Conservation (phyloP, 2,113 vertebrate species). For the Thalassoma bifasciatum region DNA sequence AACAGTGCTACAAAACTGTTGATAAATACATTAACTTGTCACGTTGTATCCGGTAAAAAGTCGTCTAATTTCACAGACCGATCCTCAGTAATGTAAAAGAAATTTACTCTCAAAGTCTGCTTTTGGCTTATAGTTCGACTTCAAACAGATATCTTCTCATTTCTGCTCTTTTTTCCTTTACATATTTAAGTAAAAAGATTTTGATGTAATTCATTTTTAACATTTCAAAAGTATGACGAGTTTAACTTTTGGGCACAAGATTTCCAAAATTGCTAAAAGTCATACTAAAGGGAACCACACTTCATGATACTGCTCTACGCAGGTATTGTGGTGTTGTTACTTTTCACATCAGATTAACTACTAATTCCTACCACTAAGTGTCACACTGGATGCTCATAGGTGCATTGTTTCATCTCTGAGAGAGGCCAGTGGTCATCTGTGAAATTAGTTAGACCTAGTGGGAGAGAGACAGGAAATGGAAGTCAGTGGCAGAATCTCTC, state of each 20-base stretch:
- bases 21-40: too few relatives aligned
- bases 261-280: not conserved
- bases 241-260: not conserved
- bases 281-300: not conserved
- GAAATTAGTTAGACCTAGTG: constrained; percentile 76
- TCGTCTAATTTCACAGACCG: too few relatives aligned
- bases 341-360: constrained; percentile 34
- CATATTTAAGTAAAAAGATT: too few relatives aligned
- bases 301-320: not conserved
- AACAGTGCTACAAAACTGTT: too few relatives aligned
- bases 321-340: not conserved
- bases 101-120: too few relatives aligned
- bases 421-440: constrained; percentile 73
- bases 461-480: constrained; percentile 81
- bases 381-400: constrained; percentile 35
- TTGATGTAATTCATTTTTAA: too few relatives aligned
- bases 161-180: too few relatives aligned
- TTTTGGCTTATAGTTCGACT: too few relatives aligned
- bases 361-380: constrained; percentile 17
- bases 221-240: not conserved
- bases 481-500: constrained; percentile 69
- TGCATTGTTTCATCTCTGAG: constrained; percentile 24
- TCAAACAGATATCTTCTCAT: too few relatives aligned
- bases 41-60: too few relatives aligned
- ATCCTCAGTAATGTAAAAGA: too few relatives aligned